Conservation (phyloP, 1,140 invertebrate species). For the Tenebrio molitor region DNA sequence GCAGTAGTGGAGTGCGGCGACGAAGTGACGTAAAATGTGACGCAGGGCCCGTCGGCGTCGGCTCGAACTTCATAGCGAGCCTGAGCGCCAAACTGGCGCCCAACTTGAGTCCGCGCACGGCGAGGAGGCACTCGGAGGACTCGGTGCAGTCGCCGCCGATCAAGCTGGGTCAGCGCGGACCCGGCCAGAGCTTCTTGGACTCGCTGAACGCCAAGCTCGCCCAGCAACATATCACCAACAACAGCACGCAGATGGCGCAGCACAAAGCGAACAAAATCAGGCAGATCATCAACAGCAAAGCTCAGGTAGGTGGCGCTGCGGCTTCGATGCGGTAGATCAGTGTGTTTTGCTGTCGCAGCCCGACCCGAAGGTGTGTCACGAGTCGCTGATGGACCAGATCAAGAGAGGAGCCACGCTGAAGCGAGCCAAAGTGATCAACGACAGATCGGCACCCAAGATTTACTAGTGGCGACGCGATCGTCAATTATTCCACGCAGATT, state of each 20-base stretch:
- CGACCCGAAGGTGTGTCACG: slow-evolving; percentile 79
- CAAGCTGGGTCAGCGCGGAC: slow-evolving; percentile 61
- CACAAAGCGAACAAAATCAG: slow-evolving; percentile 69
- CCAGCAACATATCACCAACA: slow-evolving; percentile 68
- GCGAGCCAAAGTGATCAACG: slow-evolving; percentile 67
- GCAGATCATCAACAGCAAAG: slow-evolving; percentile 76
- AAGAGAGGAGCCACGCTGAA: slow-evolving; percentile 84
- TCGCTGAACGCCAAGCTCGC: slow-evolving; percentile 83
- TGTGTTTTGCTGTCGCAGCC: slow-evolving; percentile 67
- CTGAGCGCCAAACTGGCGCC: slow-evolving; percentile 79
- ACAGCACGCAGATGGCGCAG: slow-evolving; percentile 68
- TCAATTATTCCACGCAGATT: background rate
- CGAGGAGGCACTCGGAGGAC: slow-evolving; percentile 64
- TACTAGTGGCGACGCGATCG: too few species aligned
- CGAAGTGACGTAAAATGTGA: slow-evolving; percentile 3
- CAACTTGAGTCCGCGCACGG: slow-evolving; percentile 70
- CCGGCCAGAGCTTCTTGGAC: slow-evolving; percentile 76
- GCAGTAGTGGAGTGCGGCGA: too few species aligned
- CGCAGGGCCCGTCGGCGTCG: slow-evolving; percentile 69
- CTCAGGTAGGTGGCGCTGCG: slow-evolving; percentile 68
- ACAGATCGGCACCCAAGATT: slow-evolving; percentile 65
- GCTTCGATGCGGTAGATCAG: background rate
- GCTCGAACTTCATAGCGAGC: slow-evolving; percentile 78
- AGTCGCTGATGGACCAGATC: slow-evolving; percentile 91
- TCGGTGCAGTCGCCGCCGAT: slow-evolving; percentile 61